These are phyloP conservation scores for Cryptoprocta ferox DNA, from an alignment of 2,797 vertebrate species.

Conservation along the genomic window DNA sequence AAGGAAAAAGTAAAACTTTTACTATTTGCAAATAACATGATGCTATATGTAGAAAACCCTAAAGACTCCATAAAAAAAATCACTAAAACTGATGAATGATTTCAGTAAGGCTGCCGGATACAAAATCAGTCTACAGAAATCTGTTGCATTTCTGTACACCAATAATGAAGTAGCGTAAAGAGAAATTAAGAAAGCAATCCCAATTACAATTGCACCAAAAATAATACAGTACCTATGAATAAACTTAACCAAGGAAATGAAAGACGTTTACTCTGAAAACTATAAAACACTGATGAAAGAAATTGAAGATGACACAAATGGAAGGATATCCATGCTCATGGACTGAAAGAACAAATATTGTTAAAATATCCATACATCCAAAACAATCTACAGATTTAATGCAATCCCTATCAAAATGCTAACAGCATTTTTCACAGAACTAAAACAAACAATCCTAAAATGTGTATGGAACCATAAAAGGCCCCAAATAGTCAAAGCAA, in stretches of 20 bases:
- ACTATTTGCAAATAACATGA: not conserved
- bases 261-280: not conserved
- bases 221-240: not conserved
- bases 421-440: not conserved
- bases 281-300: not conserved
- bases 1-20: not conserved
- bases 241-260: not conserved
- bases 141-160: not conserved
- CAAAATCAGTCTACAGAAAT: not conserved
- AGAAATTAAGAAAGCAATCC: not conserved
- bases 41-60: not conserved
- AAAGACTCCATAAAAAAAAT: not conserved
- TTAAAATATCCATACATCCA: not conserved
- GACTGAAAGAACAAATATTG: not conserved
- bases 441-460: not conserved
- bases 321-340: not conserved
- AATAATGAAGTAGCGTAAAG: not conserved
- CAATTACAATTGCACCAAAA: not conserved
- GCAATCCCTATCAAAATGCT: not conserved
- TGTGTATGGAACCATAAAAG: not conserved
- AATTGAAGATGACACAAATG: not conserved
- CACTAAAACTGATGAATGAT: not conserved
- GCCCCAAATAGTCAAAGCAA: not conserved
- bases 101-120: not conserved
- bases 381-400: not conserved